Evolutionary conservation across 2,113 vertebrate genomes (phyloP), one percentile per base, ranked within the genome.

Genomic region (Scomber colias): DNA sequence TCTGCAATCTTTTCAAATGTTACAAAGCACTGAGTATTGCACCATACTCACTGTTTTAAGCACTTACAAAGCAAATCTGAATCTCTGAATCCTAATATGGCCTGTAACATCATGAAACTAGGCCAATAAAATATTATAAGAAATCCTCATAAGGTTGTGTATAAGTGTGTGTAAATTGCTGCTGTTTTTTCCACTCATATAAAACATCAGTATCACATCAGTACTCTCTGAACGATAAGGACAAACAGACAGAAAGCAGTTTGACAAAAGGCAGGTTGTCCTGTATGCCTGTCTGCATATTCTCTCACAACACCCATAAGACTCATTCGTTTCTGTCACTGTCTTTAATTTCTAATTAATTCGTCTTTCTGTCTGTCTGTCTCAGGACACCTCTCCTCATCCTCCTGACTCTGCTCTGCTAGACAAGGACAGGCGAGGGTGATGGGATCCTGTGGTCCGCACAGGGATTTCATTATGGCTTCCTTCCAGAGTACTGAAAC

Each of bases 391-490:
- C n/a, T 81, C 54, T 69, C n/a, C 57, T 75, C 59, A 53, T 61
- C 27, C 62, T 61, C 27, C 50, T 11, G 15, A 48, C 56, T 66
- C 55, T 16, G 30, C 71, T 75, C 30, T 50, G 11, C 10, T 63
- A 84, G 72, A 82, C 81, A 88, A 89, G 83, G 88, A 82, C 81
- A 35, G 46, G 59, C 4, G 68, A 84, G 76, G 83, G 60, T 53
- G 15, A 79, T 27, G 69, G 75, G 74, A 86, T 87, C 49, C 78
- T 54, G 70, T 69, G 67, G 76, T 56, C 73, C 61, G 0, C 55
- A 11, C 59, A 16, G 78, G 74, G 88, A 90, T 69, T 88, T 85
- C 24, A 77, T 81, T n/a, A 60, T 84, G 84, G 90, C 87, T 84
- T 66, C 75, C 64, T 73, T 88, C 84, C 88, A 90, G 68, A 40